Evolutionary conservation across 30 jellyfish, hydroid and myxozoan genomes (phyloP), one percentile per base, ranked within the genome.

Genomic region (Catostylus mosaicus): DNA sequence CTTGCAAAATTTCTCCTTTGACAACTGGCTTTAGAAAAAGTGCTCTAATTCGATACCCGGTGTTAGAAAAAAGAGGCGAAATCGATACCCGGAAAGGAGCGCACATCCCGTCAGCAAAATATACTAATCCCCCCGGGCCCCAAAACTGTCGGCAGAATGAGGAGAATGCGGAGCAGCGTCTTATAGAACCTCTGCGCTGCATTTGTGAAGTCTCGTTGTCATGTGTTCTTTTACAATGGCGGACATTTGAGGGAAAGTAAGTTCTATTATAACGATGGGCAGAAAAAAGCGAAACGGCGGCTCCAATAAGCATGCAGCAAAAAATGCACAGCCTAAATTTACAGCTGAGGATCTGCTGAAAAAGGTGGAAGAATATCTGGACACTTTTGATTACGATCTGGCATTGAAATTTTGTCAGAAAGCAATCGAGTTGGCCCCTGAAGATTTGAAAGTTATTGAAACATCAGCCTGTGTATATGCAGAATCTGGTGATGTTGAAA

Each of bases 401-500:
- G 99, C 99, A 9, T 37, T 43, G 46, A 95, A 84, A 71, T 95
- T 95, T 71, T 95, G 99, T 67, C 85, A 95, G 67, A 84, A 80
- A 52, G 99, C 99, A 0, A 59, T 95, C 29, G 89, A 65, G 45
- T 26, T 84, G 43, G 97, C 85, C 16, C 97, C 97, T 11, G 82
- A 79, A 0, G 77, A 85, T 82, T 54, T 74, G 14, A 64, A 37
- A 19, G 93, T 84, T 23, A 43, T 88, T 8, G 97, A 87, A 83
- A 79, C 93, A 23, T 80, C 88, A 26, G 99, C 97, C 9, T 73
- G 82, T 80, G 89, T 95, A 0, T 86, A 91, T 36, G 99, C 99
- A 0, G 99, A 95, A 48, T 22, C 77, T 5, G 97, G 97, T 22
- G 96, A 95, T 65, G 30, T 40, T 19, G 97, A 84, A 16, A 38